Base-by-base conservation (phyloP, 2,113 vertebrate species). In the Xyrauchen texanus region DNA sequence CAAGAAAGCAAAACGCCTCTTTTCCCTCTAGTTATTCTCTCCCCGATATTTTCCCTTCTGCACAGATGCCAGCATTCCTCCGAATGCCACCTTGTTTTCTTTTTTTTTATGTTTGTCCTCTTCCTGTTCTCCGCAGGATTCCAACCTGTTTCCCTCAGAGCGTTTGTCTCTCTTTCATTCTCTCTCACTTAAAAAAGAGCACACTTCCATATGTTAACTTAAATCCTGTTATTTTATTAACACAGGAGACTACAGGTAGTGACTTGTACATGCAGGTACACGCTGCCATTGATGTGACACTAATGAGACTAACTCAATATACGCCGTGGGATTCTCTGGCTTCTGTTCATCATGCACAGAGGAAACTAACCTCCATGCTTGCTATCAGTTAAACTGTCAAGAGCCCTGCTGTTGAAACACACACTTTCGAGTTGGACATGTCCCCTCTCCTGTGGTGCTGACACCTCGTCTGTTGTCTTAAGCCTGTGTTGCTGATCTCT, bases 1-100 rank as follows among this genome's bases (percentile, higher is more conserved):
- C 91, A 93, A 86, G 84, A 77, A 85, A 85, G 83, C 83, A 57
- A 87, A 90, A 90, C 83, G 78, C 84, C 85, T 67, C 88, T 68
- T 66, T 76, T 46, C 11, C 68, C 63, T 57, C 73, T 6, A 34
- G 21, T 34, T 34, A 1, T 16, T 55, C 21, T 42, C 5, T 6
- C 52, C 51, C 51, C 55, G 0, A 4, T 85, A 85, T 84, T 85
- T 83, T 85, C 80, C 84, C 86, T 87, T 88, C 86, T 89, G 85
- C 90, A 89, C 89, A 92, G 88, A 90, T 91, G 88, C 88, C 21
- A 83, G 86, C 84, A 84, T 89, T 90, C 52, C 78, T 61, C 77
- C 74, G 79, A 86, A 78, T 87, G 87, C 79, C 66, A 77, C 80
- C 57, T 89, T 47, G 5, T 44, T n/a, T 75, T 71, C 69, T 68